These are phyloP conservation scores for Charina bottae DNA, from an alignment of 2,113 vertebrate species.

Conservation along the genomic window DNA sequence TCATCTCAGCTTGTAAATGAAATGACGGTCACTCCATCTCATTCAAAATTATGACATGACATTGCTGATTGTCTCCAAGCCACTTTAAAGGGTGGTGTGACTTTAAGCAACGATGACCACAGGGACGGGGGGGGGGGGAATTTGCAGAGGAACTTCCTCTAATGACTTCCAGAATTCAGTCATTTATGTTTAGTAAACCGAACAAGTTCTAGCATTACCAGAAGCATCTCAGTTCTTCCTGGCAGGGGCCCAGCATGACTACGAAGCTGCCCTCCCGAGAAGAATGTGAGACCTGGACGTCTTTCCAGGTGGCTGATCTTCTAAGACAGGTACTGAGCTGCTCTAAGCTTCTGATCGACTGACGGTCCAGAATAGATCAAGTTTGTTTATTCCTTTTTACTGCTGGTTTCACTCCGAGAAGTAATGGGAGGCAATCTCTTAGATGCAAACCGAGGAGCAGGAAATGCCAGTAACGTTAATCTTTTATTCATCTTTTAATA, in stretches of 20 bases:
- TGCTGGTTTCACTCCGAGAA: neutral
- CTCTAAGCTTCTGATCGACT: neutral
- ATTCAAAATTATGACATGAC: neutral
- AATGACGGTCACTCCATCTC: neutral
- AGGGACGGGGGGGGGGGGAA: conserved; percentile 53
- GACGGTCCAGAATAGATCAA: neutral
- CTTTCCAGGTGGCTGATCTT: conserved; percentile 77
- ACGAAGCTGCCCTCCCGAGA: conserved; percentile 82
- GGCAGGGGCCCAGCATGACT: conserved; percentile 57
- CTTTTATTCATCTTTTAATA: neutral
- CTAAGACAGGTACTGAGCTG: conserved; percentile 76
- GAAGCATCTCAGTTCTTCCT: conserved; percentile 30
- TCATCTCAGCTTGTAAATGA: neutral
- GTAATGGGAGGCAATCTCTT: neutral
- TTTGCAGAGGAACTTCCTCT: conserved; percentile 71
- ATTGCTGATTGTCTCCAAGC: conserved; percentile 33
- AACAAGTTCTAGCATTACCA: conserved; percentile 35
- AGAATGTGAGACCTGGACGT: conserved; percentile 81
- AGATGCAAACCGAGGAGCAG: neutral
- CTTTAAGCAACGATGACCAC: conserved; percentile 54
- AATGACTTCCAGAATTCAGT: conserved; percentile 60
- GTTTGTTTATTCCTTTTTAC: conserved; percentile 1
- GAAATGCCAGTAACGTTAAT: too few species aligned
- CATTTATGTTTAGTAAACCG: conserved; percentile 36
- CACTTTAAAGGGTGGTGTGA: conserved; percentile 28